Evolutionary conservation across 2,888 invertebrate species (phyloP).

Genomic region (Agrotis ipsilon): DNA sequence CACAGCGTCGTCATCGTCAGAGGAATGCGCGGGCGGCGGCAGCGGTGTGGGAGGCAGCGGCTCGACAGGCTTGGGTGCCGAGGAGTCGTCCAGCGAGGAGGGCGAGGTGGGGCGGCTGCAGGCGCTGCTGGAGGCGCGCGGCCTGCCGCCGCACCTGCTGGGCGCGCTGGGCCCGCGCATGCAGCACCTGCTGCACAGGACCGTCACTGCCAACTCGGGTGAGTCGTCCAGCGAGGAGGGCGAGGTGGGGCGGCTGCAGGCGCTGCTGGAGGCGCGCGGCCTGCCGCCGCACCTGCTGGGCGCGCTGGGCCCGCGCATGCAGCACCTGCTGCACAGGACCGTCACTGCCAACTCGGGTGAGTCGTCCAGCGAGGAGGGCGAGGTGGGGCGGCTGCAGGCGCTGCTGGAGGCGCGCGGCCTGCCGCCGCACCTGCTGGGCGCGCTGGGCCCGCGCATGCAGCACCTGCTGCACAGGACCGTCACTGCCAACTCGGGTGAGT

Average conservation of each 20-base stretch:
- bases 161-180: slow-evolving; percentile 98
- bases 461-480: slow-evolving; percentile 95
- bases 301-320: slow-evolving; percentile 98
- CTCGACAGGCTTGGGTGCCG: slow-evolving; percentile 78
- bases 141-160: slow-evolving; percentile 98
- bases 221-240: not conserved
- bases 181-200: slow-evolving; percentile 98
- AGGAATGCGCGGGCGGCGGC: slow-evolving; percentile 80
- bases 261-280: slow-evolving; percentile 95
- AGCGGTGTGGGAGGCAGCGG: slow-evolving; percentile 75
- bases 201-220: slow-evolving; percentile 95
- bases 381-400: slow-evolving; percentile 92
- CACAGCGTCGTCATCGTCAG: slow-evolving; percentile 81
- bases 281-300: slow-evolving; percentile 98
- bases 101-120: no score
- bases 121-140: slow-evolving; percentile 94
- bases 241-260: no score
- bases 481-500: slow-evolving; percentile 92
- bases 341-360: slow-evolving; percentile 94
- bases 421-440: slow-evolving; percentile 98
- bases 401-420: slow-evolving; percentile 97
- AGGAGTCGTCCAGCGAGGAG: slow-evolving; percentile 80
- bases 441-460: slow-evolving; percentile 93
- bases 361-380: slow-evolving; percentile 94
- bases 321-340: slow-evolving; percentile 97